Evolutionary conservation across 1,140 invertebrate species (phyloP).

Genomic region (Ladona fulva): DNA sequence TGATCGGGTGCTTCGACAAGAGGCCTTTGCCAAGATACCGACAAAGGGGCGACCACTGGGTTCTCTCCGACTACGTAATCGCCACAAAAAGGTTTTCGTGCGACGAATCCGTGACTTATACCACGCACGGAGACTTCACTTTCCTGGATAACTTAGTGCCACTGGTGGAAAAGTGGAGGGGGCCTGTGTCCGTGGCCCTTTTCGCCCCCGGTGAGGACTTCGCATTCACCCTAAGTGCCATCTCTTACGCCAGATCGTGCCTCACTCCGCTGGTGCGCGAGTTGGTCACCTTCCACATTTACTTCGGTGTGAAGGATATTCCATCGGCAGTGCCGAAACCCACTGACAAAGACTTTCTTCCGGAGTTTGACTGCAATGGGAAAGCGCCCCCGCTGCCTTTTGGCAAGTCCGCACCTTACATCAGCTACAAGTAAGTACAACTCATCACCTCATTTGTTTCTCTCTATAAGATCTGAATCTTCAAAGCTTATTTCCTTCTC

Average conservation of each 20-base stretch:
- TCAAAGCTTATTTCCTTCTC: too few species aligned
- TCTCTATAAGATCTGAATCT: too few species aligned
- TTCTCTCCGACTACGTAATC: conserved; percentile 76
- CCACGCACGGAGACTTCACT: conserved; percentile 84
- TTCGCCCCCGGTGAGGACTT: conserved; percentile 67
- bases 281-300: conserved; percentile 75
- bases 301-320: conserved; percentile 76
- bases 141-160: conserved; percentile 83
- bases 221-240: conserved; percentile 51
- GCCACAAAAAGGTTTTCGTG: conserved; percentile 49
- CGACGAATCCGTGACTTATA: conserved; percentile 81
- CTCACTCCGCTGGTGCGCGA: conserved; percentile 54
- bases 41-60: conserved; percentile 81
- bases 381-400: conserved; percentile 60
- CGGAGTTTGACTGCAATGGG: conserved; percentile 48
- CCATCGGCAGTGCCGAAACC: conserved; percentile 66
- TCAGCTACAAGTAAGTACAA: background rate
- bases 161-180: conserved; percentile 60
- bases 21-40: conserved; percentile 49
- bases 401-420: conserved; percentile 26
- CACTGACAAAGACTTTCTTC: conserved; percentile 47
- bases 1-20: conserved; percentile 49
- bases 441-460: too few species aligned
- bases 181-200: conserved; percentile 62
- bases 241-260: conserved; percentile 58